Evolutionary conservation across 1,140 invertebrate species (phyloP).

Genomic region (Sycophila sp.): DNA sequence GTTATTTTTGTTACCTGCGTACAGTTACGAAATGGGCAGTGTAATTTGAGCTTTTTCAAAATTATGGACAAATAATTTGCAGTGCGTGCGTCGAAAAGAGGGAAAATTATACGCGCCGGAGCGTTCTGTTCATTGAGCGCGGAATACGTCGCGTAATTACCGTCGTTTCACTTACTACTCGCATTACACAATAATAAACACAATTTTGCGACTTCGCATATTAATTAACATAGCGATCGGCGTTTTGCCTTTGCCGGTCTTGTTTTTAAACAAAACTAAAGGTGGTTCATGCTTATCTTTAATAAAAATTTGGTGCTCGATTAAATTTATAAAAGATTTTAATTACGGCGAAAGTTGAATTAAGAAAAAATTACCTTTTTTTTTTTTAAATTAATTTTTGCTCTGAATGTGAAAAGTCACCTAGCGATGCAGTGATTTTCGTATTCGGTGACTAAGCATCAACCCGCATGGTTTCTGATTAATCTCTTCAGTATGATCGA

Average conservation of each 20-base stretch:
- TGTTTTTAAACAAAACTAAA: too few species aligned
- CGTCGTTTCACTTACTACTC: neutral
- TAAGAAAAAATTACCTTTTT: too few species aligned
- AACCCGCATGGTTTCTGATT: neutral
- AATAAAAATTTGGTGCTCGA: too few species aligned
- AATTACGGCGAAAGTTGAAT: too few species aligned
- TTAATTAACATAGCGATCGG: neutral
- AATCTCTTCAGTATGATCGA: constrained; percentile 3
- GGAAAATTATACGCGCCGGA: neutral
- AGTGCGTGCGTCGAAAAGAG: neutral
- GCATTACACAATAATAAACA: neutral
- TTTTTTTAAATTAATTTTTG: too few species aligned
- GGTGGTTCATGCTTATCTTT: too few species aligned
- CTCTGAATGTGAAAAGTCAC: too few species aligned
- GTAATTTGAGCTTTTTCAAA: neutral
- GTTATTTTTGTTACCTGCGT: neutral
- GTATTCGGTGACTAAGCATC: constrained; percentile 18
- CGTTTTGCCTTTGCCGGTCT: too few species aligned
- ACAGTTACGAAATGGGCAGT: neutral
- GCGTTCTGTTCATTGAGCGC: neutral
- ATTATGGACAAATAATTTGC: neutral
- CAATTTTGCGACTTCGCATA: neutral
- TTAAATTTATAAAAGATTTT: too few species aligned
- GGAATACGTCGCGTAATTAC: neutral
- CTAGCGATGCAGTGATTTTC: too few species aligned